Base-by-base conservation (phyloP, 2,113 vertebrate genomes). In the Lathamus discolor region DNA sequence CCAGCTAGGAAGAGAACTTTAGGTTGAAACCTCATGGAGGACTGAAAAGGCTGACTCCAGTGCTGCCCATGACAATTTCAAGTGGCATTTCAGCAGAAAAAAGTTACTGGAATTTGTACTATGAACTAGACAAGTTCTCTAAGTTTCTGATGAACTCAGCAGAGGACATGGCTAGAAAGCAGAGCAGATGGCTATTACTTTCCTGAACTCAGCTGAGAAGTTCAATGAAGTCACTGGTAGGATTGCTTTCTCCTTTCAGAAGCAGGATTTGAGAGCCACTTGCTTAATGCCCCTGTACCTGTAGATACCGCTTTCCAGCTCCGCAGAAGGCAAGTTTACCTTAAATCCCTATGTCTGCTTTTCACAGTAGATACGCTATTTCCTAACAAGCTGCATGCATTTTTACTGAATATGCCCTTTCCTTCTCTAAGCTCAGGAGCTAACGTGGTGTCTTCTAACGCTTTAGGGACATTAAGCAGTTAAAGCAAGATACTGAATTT, bases 401-500 rank as follows among this genome's bases (percentile, higher is more conserved):
- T 28, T 17, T 33, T 28, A 75, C 54, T 59, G 44, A 83, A 63
- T 11, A 6, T 3, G 37, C 31, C 37, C 44, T 39, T 72, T 33
- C 52, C 46, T 22, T 10, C 77, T 10, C 48, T 11, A 19, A 85
- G 46, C 43, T 75, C 37, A 61, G 61, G 55, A 79, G 61, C 55
- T 64, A 54, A 44, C 11, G 55, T 18, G 33, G 33, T 62, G 82
- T 17, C 35, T 63, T 80, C 83, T 83, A 35, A 37, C 25, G 5
- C 68, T 43, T 11, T 0, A 48, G 70, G 93, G 68, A 72, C 63
- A 70, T 7, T 4, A 91, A 95, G 95, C 93, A 88, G 83, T 49
- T 78, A 91, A 96, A 96, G 95, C 88, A 6, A 87, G 93, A 68
- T 83, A 87, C 70, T 94, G 80, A 76, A 59, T 63, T 70, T 92